These are phyloP conservation scores for Pseudomugil gertrudae DNA, from an alignment of 2,797 vertebrate species.

Conservation along the genomic window DNA sequence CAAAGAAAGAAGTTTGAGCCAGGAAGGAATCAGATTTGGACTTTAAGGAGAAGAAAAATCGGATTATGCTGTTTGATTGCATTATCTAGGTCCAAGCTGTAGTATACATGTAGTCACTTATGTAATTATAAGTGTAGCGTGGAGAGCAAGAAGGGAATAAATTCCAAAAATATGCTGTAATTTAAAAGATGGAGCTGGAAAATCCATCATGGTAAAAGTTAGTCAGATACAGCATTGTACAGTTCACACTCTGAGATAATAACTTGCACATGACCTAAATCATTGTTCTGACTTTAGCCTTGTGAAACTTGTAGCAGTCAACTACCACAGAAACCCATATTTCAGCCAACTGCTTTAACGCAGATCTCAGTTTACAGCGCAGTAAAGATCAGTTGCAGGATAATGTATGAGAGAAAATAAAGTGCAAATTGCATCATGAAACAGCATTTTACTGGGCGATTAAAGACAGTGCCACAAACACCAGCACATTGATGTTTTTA, in stretches of 20 bases:
- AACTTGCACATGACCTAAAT: conserved; percentile 21
- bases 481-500: background rate
- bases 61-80: conserved; percentile 37
- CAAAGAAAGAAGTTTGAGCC: conserved; percentile 17
- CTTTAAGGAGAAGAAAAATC: conserved; percentile 22
- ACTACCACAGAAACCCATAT: conserved; percentile 18
- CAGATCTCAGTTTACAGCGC: conserved; percentile 20
- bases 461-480: background rate
- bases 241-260: conserved; percentile 9
- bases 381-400: conserved; percentile 17
- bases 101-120: conserved; percentile 70
- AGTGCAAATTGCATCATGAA: conserved; percentile 2
- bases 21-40: conserved; percentile 11
- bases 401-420: background rate
- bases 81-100: conserved; percentile 53
- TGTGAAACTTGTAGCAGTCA: conserved; percentile 7
- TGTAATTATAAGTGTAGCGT: conserved; percentile 69
- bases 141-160: conserved; percentile 59
- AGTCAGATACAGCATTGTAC: conserved; percentile 3
- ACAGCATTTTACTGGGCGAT: background rate
- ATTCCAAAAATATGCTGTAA: conserved; percentile 28
- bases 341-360: conserved; percentile 10
- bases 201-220: conserved; percentile 13
- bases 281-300: conserved; percentile 19
- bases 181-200: conserved; percentile 45